Evolutionary conservation across 2,888 invertebrate genomes (phyloP), one percentile per base, ranked within the genome.

Genomic region (Cyclophora albipunctata): DNA sequence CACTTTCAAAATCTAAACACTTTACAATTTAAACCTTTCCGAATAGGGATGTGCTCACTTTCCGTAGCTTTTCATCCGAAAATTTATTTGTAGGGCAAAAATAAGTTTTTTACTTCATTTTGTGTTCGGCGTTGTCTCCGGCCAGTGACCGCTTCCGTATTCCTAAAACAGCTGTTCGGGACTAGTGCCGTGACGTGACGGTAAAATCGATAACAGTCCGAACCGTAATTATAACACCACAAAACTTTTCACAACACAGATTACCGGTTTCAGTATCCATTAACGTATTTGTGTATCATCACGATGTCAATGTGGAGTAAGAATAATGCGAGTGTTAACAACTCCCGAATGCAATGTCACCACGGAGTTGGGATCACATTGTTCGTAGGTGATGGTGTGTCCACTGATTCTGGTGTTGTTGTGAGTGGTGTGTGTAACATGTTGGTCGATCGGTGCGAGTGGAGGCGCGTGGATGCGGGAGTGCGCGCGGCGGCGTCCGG

Each of bases 131-230:
- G 37, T 4, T 37, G 37, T 49, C 48, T 48, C 46, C 58, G 64
- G 59, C 53, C 59, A 59, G 55, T 60, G 53, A 63, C 59, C 65
- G 67, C 70, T 73, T 76, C 70, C 76, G 75, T 67, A 73, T 77
- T 75, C 72, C 71, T 65, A 67, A 75, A 85, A 78, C 87, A 88
- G 87, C 87, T 88, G 87, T 83, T 84, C 65, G 66, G 64, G 69
- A 67, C 53, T 69, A 69, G 72, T 75, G 74, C 73, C 66, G 75
- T 67, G 69, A 73, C 66, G 75, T 67, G 68, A 59, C 71, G 20
- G 20, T 20, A 20, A 72, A 85, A 86, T 86, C 87, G 75, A 86
- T 87, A 85, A 68, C 72, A 66, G 69, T 67, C 60, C 63, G 66
- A 67, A 75, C 64, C 67, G 69, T 69, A 63, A 73, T 71, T 67